Conservation (phyloP, 2,888 invertebrate genomes). For the Plebejus argus region DNA sequence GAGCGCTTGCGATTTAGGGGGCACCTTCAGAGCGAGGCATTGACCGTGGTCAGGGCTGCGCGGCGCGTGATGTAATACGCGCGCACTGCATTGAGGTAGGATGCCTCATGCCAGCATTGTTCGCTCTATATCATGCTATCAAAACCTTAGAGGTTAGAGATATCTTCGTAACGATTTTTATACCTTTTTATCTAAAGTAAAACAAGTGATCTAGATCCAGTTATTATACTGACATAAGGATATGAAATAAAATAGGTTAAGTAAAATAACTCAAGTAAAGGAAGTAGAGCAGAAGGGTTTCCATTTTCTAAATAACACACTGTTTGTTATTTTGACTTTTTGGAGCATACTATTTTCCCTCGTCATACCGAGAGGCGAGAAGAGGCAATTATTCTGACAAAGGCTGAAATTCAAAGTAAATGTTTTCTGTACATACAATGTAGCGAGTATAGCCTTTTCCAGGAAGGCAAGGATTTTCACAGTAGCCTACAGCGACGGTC, state of each 20-base stretch:
- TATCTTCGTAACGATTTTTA: neutral
- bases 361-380: neutral
- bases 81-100: slow-evolving; percentile 48
- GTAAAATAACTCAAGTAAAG: neutral
- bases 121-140: slow-evolving; percentile 1
- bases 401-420: slow-evolving; percentile 5
- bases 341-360: neutral
- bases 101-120: slow-evolving; percentile 29
- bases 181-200: neutral
- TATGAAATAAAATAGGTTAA: too few species aligned
- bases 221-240: too few species aligned
- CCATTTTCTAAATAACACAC: neutral
- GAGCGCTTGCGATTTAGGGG: slow-evolving; percentile 47
- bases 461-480: neutral
- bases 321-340: slow-evolving; percentile 16
- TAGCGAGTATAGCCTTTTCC: neutral
- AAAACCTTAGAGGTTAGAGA: neutral
- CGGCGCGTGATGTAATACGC: slow-evolving; percentile 47
- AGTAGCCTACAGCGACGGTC: neutral
- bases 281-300: neutral
- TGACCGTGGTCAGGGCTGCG: slow-evolving; percentile 78
- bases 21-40: slow-evolving; percentile 75
- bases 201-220: too few species aligned
- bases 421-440: neutral
- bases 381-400: neutral